Conservation (phyloP, 2,797 vertebrate genomes). For the Tenualosa ilisha region DNA sequence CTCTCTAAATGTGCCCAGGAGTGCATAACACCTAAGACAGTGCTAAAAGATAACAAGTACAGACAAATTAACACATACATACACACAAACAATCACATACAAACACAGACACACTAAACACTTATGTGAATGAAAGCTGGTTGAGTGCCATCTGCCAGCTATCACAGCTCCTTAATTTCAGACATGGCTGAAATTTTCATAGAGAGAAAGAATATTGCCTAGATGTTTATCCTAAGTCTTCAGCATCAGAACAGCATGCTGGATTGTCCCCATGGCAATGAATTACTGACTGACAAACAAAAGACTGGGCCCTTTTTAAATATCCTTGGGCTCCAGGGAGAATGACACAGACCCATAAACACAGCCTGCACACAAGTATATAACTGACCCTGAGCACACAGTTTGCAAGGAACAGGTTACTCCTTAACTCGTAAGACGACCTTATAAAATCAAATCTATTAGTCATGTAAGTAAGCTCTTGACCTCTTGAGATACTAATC, state of each 20-base stretch:
- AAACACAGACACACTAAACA: background rate
- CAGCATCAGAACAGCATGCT: background rate
- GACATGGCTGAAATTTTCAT: background rate
- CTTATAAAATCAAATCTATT: background rate
- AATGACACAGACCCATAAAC: slow-evolving; percentile 26
- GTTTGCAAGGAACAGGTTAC: slow-evolving; percentile 28
- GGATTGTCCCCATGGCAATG: slow-evolving; percentile 40
- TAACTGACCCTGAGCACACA: slow-evolving; percentile 14
- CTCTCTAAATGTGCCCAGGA: no score
- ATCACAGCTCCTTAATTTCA: slow-evolving; percentile 45
- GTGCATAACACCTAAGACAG: no score
- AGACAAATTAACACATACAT: background rate
- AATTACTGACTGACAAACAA: slow-evolving; percentile 48
- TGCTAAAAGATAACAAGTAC: background rate
- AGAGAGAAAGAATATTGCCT: slow-evolving; percentile 35
- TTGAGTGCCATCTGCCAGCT: slow-evolving; percentile 52
- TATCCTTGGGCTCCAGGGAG: background rate
- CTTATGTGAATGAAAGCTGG: background rate
- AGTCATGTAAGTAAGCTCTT: background rate
- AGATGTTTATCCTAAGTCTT: background rate
- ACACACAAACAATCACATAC: background rate
- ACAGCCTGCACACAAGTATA: background rate
- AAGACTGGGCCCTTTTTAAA: slow-evolving; percentile 31
- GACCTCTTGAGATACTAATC: background rate
- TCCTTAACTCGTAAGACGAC: background rate